Percentiles rank a stretch among this genome's conserved stretches.
Conservation (phyloP, 2,888 invertebrate species). For the Drosophila leonis region DNA sequence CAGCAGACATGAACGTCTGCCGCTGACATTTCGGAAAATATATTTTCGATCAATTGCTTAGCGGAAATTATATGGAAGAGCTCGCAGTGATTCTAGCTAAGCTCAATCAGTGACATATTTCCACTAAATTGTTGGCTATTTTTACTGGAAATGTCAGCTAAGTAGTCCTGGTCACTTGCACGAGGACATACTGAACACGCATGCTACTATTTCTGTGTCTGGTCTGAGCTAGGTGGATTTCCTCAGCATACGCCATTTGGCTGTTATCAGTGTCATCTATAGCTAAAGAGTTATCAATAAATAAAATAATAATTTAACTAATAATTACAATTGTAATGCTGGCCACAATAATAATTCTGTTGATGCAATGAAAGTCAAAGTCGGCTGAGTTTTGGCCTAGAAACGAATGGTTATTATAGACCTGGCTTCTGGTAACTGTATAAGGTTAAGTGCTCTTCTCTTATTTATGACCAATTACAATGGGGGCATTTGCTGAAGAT, state of each 20-base stretch:
- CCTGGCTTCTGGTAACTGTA: not conserved
- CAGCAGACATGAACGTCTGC: slow-evolving; percentile 44
- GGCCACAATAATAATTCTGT: not conserved
- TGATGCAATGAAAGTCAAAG: not conserved
- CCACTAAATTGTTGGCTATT: not conserved
- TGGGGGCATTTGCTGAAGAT: not conserved
- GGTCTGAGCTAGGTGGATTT: not conserved
- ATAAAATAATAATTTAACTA: not conserved
- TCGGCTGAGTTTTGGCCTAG: slow-evolving; percentile 4
- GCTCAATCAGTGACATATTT: slow-evolving; percentile 1
- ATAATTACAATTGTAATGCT: not conserved
- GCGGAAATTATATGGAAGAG: not conserved
- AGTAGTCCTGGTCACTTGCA: too few relatives aligned
- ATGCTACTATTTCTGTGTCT: not conserved
- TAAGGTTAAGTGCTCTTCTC: slow-evolving; percentile 26
- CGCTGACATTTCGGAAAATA: slow-evolving; percentile 18
- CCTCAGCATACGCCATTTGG: not conserved
- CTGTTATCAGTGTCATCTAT: not conserved
- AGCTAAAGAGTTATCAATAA: not conserved
- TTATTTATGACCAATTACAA: slow-evolving; percentile 59
- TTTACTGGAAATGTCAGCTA: not conserved
- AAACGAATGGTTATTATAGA: not conserved
- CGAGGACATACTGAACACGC: not conserved
- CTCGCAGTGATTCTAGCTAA: not conserved
- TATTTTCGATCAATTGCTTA: not conserved